These are phyloP conservation scores for Temnothorax rugatulus DNA, from an alignment of 2,888 invertebrate species.

Conservation along the genomic window DNA sequence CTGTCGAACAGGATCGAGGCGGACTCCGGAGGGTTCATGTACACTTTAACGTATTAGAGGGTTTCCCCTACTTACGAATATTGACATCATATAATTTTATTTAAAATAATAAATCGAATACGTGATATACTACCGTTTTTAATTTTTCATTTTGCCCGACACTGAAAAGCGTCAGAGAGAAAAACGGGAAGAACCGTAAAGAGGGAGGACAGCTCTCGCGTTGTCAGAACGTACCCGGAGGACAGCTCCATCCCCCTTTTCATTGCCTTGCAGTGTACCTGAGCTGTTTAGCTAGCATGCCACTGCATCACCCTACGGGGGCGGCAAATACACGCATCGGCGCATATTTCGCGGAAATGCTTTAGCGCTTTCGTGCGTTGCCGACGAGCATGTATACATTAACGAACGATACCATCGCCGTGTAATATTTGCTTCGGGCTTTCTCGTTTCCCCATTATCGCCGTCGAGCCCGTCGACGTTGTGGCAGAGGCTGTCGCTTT, in stretches of 20 bases:
- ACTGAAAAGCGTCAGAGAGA: not conserved
- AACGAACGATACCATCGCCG: slow-evolving; percentile 69
- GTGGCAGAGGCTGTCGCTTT: slow-evolving; percentile 33
- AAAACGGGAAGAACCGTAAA: not conserved
- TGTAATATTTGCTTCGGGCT: slow-evolving; percentile 64
- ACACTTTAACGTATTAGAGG: not conserved
- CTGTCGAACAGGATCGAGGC: slow-evolving; percentile 9
- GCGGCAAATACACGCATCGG: slow-evolving; percentile 47
- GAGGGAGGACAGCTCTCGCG: not conserved
- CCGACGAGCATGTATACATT: slow-evolving; percentile 62
- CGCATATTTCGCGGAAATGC: slow-evolving; percentile 64
- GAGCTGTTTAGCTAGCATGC: slow-evolving; percentile 37
- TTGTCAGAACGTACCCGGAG: slow-evolving; percentile 10
- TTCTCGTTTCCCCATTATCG: slow-evolving; percentile 69
- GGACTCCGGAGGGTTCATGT: not conserved
- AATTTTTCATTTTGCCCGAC: not conserved
- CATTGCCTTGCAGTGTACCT: not conserved
- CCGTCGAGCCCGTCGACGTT: slow-evolving; percentile 29
- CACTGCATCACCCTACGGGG: slow-evolving; percentile 38
- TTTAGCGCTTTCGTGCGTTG: slow-evolving; percentile 50
- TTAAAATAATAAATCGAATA: not conserved
- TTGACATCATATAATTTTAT: not conserved
- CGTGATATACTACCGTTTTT: not conserved
- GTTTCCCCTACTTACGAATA: not conserved
- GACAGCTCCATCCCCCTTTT: slow-evolving; percentile 13